These are phyloP conservation scores for Poeciliopsis turrubarensis DNA, from an alignment of 2,113 vertebrate species.

Conservation along the genomic window DNA sequence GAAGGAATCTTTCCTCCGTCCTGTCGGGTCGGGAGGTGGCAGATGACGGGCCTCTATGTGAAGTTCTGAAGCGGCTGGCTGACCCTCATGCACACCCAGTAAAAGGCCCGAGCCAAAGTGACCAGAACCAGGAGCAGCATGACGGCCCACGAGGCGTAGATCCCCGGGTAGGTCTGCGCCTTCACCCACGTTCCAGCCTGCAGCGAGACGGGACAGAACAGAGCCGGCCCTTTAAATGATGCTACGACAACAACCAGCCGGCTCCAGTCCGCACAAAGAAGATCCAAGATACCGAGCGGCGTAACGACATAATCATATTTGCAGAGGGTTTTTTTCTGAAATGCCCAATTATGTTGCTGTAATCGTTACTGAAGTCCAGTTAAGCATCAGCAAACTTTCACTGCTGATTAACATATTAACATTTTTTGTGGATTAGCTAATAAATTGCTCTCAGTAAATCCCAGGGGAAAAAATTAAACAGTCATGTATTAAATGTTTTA, in stretches of 20 bases:
- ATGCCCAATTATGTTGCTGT: conserved; percentile 1
- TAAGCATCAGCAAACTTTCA: background rate
- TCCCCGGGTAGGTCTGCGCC: conserved; percentile 83
- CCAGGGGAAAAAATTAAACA: no score
- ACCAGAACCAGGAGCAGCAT: conserved; percentile 85
- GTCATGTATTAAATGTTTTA: no score
- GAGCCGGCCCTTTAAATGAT: background rate
- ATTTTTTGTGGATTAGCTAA: background rate
- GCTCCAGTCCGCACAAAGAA: conserved; percentile 1
- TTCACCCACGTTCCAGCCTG: conserved; percentile 88
- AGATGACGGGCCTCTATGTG: conserved; percentile 70
- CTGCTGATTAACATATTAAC: conserved; percentile 4
- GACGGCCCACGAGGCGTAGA: conserved; percentile 89
- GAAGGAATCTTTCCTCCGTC: conserved; percentile 54
- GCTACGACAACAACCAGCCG: background rate
- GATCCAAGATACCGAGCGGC: background rate
- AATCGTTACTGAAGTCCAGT: background rate
- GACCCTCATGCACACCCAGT: conserved; percentile 89
- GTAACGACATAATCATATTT: conserved; percentile 2
- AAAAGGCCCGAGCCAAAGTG: conserved; percentile 87
- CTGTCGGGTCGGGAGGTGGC: conserved; percentile 25
- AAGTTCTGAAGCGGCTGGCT: conserved; percentile 83
- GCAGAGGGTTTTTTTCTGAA: conserved; percentile 3
- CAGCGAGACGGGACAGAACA: background rate
- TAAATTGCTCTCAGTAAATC: background rate